Evolutionary conservation across 1,140 invertebrate species (phyloP), one percentile per base, ranked within the genome.

Genomic region (Himalopsyche phryganea): DNA sequence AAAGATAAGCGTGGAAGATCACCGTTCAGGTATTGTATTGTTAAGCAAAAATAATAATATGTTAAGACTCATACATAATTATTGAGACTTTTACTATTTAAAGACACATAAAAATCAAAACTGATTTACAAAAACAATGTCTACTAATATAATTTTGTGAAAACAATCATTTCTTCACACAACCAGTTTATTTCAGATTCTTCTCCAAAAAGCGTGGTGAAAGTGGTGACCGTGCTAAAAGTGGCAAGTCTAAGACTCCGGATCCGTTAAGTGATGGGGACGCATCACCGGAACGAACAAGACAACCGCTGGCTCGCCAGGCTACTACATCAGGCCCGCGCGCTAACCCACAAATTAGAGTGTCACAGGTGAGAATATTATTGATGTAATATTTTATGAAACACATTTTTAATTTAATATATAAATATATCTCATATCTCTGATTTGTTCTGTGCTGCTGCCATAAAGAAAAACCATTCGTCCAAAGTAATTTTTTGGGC

Each of bases 1-100:
- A 75, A 79, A 28, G 94, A 94, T 68, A 47, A 42, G 1, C 88
- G 92, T 11, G 91, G 92, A 40, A 82, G 91, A 66, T 94, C 91
- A 32, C 92, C 92, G 17, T 96, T 96, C 74, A 89, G 90, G 88
- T 92, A 78, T 19, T 5, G 9, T 28, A 28, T 28, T 28, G 23
- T 9, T 28, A 28, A 28, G 4, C 3, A 9, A 28, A 28, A 28
- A 28, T 28, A 28, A n/a, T n/a, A n/a, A n/a, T n/a, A n/a, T n/a
- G n/a, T n/a, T n/a, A n/a, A n/a, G n/a, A n/a, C n/a, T n/a, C n/a
- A n/a, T n/a, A n/a, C n/a, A n/a, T n/a, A n/a, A n/a, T n/a, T n/a
- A n/a, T n/a, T n/a, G n/a, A n/a, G n/a, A n/a, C n/a, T n/a, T n/a
- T n/a, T n/a, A n/a, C n/a, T n/a, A n/a, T n/a, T n/a, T n/a, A n/a